Conservation (phyloP, 2,113 vertebrate genomes). For the Hoplias malabaricus region DNA sequence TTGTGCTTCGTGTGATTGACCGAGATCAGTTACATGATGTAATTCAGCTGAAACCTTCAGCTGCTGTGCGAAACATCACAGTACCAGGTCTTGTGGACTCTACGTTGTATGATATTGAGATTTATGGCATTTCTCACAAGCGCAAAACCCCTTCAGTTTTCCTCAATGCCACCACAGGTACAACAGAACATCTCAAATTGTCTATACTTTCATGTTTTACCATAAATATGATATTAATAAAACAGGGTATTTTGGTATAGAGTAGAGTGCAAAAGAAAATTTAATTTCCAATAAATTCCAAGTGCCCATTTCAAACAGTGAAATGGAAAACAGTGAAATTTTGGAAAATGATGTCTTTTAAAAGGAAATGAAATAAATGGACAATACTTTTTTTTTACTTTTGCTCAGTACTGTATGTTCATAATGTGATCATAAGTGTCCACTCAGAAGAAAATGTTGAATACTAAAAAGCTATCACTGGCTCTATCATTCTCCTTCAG, state of each 20-base stretch:
- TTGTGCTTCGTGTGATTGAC: conserved; percentile 73
- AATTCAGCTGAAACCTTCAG: conserved; percentile 67
- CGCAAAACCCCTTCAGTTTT: conserved; percentile 69
- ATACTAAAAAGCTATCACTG: too few species aligned
- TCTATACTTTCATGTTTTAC: background rate
- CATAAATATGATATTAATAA: background rate
- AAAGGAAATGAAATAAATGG: too few species aligned
- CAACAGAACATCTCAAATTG: conserved; percentile 58
- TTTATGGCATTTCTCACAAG: conserved; percentile 73
- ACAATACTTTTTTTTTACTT: too few species aligned
- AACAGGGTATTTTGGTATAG: background rate
- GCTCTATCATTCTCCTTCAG: too few species aligned
- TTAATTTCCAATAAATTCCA: too few species aligned
- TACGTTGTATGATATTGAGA: conserved; percentile 70
- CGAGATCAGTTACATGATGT: conserved; percentile 66
- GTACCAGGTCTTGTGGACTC: conserved; percentile 70
- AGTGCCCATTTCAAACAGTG: too few species aligned
- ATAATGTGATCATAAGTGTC: too few species aligned
- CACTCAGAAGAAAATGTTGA: too few species aligned
- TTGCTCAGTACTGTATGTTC: too few species aligned
- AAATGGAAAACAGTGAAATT: too few species aligned
- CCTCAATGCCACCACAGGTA: conserved; percentile 73
- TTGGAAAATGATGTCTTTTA: too few species aligned
- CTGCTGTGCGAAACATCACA: conserved; percentile 58
- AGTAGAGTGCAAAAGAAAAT: too few species aligned